Evolutionary conservation across 2,797 vertebrate genomes (phyloP), one percentile per base, ranked within the genome.

Genomic region (Pantherophis alleghaniensis): DNA sequence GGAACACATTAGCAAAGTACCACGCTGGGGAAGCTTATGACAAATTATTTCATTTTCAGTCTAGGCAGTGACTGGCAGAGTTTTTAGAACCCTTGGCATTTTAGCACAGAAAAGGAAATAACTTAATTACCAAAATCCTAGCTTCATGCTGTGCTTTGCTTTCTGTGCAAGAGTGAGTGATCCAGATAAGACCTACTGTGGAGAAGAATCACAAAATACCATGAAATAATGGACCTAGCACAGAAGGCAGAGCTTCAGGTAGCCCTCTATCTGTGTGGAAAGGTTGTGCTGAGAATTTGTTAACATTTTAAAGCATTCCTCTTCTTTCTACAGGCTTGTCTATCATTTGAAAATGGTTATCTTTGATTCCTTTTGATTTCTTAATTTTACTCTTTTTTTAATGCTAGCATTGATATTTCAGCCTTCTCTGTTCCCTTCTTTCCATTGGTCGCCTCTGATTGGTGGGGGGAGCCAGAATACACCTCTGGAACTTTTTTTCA

Each of bases 231-330:
- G 88, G 92, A 94, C 86, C 16, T 96, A 96, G 95, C 96, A 92
- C 55, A 92, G 91, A 14, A 86, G 26, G 10, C 83, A 89, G 63
- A 92, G 83, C 93, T 96, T 96, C 94, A 96, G 94, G 95, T 94
- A 92, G 96, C 95, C 83, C 63, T 92, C 88, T 0, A 96, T 94
- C 94, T 96, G 94, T 94, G 96, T 0, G 0, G 93, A 95, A 90
- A 96, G 95, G 91, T 96, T 96, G 95, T 96, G 94, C 94, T 95
- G 90, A 60, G 93, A 92, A 42, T 94, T 92, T 96, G 91, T 93
- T 96, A 96, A 97, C 94, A 95, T 94, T 96, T 96, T 96, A 92
- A 96, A 92, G 22, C 96, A 95, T 95, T 94, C 59, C 79, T 89
- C 95, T 95, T 95, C 89, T 94, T 96, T 95, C 69, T 95, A 89